Evolutionary conservation across 2,797 vertebrate species (phyloP).

Genomic region (Hoplostethus atlanticus): DNA sequence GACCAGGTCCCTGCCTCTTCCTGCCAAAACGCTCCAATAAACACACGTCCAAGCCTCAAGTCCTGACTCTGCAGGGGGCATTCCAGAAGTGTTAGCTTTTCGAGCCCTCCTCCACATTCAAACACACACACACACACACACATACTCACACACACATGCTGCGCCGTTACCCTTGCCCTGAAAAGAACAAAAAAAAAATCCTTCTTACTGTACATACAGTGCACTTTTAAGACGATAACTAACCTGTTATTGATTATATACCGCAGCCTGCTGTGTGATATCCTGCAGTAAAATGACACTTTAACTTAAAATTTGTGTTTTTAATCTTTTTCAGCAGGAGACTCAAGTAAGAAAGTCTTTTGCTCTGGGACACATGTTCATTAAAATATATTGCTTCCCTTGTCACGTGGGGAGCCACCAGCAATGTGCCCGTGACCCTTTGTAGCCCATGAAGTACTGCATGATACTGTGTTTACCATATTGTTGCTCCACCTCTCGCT

Average conservation of each 20-base stretch:
- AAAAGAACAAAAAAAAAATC: conserved; percentile 39
- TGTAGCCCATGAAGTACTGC: background rate
- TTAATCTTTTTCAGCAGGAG: background rate
- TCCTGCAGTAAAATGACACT: background rate
- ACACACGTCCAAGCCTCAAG: conserved; percentile 75
- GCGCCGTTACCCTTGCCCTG: conserved; percentile 42
- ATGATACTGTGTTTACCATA: background rate
- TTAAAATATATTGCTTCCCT: background rate
- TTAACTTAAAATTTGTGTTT: background rate
- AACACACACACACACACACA: conserved; percentile 12
- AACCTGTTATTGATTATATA: background rate
- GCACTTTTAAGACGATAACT: conserved; percentile 1
- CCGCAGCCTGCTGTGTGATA: background rate
- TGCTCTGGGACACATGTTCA: background rate
- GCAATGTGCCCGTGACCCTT: background rate
- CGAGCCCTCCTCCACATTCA: conserved; percentile 31
- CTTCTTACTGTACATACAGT: conserved; percentile 3
- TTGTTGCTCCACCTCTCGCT: background rate
- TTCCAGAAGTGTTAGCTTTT: conserved; percentile 78
- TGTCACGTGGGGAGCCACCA: background rate
- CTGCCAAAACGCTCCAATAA: conserved; percentile 83
- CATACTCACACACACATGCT: conserved; percentile 27
- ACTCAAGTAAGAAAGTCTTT: background rate
- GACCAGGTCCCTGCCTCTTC: conserved; percentile 71
- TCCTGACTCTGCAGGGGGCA: conserved; percentile 78